phyloP scores from a whole-genome alignment of 2,888 invertebrate species.

The Leptopterna dolabrata region DNA sequence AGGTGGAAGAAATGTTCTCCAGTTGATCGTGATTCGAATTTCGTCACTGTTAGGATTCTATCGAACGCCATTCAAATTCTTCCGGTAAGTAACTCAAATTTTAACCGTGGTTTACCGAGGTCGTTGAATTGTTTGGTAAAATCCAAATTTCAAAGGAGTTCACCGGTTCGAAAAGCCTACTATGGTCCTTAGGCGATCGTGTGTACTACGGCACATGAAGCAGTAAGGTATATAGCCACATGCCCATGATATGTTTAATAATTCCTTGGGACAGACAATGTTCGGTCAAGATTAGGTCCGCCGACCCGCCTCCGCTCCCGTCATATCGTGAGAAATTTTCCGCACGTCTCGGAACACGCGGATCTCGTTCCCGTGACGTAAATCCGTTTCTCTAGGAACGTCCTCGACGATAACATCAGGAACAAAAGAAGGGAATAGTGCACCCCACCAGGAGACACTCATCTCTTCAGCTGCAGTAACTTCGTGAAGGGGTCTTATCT shows the following conservation, averaged over 20 bases:
- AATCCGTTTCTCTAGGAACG: conserved; percentile 9
- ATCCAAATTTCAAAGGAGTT: too few species aligned
- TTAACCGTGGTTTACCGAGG: too few species aligned
- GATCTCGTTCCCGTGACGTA: conserved; percentile 24
- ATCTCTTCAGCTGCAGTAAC: not conserved
- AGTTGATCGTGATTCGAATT: too few species aligned
- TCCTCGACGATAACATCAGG: not conserved
- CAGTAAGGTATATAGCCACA: not conserved
- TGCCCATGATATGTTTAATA: not conserved
- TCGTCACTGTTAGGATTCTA: too few species aligned
- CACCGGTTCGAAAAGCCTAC: too few species aligned
- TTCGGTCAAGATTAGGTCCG: not conserved
- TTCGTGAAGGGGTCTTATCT: conserved; percentile 22
- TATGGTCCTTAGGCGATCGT: too few species aligned
- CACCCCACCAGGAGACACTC: not conserved
- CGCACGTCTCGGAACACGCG: conserved; percentile 17
- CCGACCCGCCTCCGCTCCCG: not conserved
- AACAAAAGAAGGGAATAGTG: conserved; percentile 6
- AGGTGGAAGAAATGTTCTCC: too few species aligned
- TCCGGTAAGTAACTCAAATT: too few species aligned
- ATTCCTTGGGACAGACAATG: not conserved
- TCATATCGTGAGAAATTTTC: conserved; percentile 28
- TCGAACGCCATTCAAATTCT: too few species aligned
- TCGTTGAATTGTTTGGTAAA: too few species aligned
- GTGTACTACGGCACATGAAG: too few species aligned